phyloP scores from a whole-genome alignment of 2,113 vertebrate species.

The Sclerurus mexicanus region DNA sequence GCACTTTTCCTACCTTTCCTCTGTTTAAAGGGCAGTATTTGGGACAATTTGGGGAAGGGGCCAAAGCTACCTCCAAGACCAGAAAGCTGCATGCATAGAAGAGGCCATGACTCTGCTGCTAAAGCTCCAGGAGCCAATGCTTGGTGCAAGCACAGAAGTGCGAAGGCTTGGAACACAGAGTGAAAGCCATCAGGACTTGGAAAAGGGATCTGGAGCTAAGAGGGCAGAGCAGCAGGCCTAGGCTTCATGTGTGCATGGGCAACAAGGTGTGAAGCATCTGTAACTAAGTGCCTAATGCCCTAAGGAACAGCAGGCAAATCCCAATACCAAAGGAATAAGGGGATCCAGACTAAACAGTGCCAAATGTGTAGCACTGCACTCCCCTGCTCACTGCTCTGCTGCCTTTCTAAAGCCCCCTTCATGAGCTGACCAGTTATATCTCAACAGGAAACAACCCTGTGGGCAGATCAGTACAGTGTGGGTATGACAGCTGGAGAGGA shows the following conservation, averaged over 20 bases:
- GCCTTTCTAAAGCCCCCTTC: not conserved
- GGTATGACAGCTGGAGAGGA: constrained; percentile 8
- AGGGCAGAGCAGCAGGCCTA: not conserved
- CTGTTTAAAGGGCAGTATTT: not conserved
- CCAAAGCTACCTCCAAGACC: not conserved
- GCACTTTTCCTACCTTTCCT: not conserved
- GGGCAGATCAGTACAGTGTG: fast-evolving
- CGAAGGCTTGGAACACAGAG: not conserved
- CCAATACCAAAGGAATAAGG: not conserved
- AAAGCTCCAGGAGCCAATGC: not conserved
- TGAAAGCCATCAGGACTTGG: not conserved
- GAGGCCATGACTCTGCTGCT: not conserved
- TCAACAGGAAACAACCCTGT: not conserved
- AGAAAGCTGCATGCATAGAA: not conserved
- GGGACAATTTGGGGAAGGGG: not conserved
- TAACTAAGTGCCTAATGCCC: not conserved
- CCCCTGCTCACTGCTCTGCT: not conserved
- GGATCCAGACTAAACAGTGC: not conserved
- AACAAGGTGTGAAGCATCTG: not conserved
- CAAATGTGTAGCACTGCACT: not conserved
- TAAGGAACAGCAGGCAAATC: not conserved
- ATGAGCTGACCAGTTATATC: not conserved
- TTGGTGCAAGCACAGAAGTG: not conserved
- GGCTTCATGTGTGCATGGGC: not conserved
- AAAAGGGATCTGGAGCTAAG: not conserved